phyloP scores from a whole-genome alignment of 2,888 invertebrate genomes.

The Drosophila diplacantha region DNA sequence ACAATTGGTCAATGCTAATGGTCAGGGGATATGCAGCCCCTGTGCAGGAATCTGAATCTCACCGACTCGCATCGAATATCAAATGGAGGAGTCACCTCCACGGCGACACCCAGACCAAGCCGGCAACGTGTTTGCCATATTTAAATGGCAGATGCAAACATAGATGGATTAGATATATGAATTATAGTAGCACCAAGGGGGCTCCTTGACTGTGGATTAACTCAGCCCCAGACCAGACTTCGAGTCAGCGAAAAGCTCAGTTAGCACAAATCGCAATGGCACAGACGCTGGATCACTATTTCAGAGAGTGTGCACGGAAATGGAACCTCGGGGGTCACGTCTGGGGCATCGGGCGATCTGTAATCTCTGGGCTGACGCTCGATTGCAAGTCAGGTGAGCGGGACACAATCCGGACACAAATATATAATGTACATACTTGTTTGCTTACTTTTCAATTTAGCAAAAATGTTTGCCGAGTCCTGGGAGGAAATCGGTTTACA shows the following conservation, averaged over 20 bases:
- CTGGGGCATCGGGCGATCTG: constrained; percentile 4
- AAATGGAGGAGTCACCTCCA: constrained; percentile 3
- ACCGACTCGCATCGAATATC: constrained; percentile 21
- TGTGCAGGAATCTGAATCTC: constrained; percentile 32
- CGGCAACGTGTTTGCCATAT: constrained; percentile 21
- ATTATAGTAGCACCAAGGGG: background rate
- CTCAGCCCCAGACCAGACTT: background rate
- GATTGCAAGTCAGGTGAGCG: constrained; percentile 29
- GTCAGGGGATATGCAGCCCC: background rate
- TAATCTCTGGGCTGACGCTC: constrained; percentile 30
- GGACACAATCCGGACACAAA: constrained; percentile 5
- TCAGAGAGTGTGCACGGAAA: background rate
- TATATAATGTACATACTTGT: constrained; percentile 12
- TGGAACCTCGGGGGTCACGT: background rate
- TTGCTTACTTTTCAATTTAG: constrained; percentile 40
- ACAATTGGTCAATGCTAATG: constrained; percentile 16
- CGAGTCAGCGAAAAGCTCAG: background rate
- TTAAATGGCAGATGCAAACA: background rate
- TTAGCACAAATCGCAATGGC: background rate
- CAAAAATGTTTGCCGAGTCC: constrained; percentile 37
- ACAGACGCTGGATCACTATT: background rate
- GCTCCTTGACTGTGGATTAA: background rate
- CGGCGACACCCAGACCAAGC: background rate
- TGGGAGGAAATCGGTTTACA: constrained; percentile 35
- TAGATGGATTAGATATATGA: background rate